These are phyloP conservation scores for Carapus acus DNA, from an alignment of 2,797 vertebrate genomes.

Conservation along the genomic window DNA sequence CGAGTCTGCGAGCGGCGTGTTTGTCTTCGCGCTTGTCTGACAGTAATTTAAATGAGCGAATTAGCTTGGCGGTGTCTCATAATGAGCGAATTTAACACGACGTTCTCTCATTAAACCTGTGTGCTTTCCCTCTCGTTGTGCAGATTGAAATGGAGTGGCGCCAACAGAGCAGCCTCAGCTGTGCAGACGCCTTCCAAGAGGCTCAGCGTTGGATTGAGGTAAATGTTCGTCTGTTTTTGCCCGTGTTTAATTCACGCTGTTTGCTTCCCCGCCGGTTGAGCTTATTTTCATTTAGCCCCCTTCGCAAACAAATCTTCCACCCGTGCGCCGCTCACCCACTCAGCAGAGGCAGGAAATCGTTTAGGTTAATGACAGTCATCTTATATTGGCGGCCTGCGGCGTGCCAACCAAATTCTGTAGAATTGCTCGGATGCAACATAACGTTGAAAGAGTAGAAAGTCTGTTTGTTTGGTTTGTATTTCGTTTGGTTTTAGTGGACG, in stretches of 20 bases:
- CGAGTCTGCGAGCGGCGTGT: background rate
- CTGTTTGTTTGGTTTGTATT: too few species aligned
- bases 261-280: background rate
- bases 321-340: background rate
- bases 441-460: too few species aligned
- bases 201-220: slow-evolving; percentile 91
- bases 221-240: slow-evolving; percentile 12
- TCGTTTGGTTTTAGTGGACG: too few species aligned
- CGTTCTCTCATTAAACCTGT: slow-evolving; percentile 4
- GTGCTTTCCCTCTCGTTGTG: slow-evolving; percentile 1
- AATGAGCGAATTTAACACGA: slow-evolving; percentile 2
- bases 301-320: background rate
- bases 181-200: slow-evolving; percentile 79
- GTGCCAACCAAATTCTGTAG: background rate
- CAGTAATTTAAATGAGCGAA: slow-evolving; percentile 3
- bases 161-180: slow-evolving; percentile 76
- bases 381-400: background rate
- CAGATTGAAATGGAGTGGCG: slow-evolving; percentile 76
- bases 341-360: background rate
- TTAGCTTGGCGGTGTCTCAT: background rate
- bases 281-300: background rate
- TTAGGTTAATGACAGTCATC: background rate
- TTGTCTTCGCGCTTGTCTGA: background rate
- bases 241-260: background rate
- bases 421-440: background rate